A percentile compares a stretch with the other conserved stretches of the same genome.
These are phyloP conservation scores for Nephrotoma appendiculata DNA, from an alignment of 2,888 invertebrate species.

Conservation along the genomic window DNA sequence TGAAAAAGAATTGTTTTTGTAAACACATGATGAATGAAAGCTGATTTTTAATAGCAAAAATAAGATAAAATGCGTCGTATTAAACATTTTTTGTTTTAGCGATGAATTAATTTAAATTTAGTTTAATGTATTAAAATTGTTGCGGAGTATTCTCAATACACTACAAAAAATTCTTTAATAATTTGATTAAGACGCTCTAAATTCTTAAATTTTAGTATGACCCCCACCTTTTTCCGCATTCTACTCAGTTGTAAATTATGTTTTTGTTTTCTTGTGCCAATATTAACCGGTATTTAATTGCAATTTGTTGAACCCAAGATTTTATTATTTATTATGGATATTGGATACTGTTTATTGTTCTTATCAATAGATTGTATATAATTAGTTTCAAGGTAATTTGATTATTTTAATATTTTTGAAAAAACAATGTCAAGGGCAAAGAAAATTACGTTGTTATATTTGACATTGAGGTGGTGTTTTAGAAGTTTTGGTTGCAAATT, in stretches of 20 bases:
- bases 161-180: not conserved
- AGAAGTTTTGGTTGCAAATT: too few species aligned
- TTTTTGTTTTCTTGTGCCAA: too few species aligned
- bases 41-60: not conserved
- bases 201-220: not conserved
- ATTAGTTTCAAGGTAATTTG: not conserved
- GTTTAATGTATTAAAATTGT: not conserved
- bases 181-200: not conserved
- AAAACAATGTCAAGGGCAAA: not conserved
- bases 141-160: not conserved
- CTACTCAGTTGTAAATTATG: not conserved
- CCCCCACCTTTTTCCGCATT: not conserved
- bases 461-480: too few species aligned
- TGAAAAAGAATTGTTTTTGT: not conserved
- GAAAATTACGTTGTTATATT: not conserved
- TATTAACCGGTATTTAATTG: not conserved
- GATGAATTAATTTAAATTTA: not conserved
- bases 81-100: not conserved
- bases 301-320: not conserved
- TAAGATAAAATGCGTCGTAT: not conserved
- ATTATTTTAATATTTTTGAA: not conserved
- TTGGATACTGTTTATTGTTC: not conserved
- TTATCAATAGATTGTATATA: not conserved
- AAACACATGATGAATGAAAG: not conserved
- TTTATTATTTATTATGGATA: not conserved